Percentiles rank a stretch among this genome's conserved stretches.
phyloP scores from a whole-genome alignment of 1,140 invertebrate species.

The Probaryconus sp. region DNA sequence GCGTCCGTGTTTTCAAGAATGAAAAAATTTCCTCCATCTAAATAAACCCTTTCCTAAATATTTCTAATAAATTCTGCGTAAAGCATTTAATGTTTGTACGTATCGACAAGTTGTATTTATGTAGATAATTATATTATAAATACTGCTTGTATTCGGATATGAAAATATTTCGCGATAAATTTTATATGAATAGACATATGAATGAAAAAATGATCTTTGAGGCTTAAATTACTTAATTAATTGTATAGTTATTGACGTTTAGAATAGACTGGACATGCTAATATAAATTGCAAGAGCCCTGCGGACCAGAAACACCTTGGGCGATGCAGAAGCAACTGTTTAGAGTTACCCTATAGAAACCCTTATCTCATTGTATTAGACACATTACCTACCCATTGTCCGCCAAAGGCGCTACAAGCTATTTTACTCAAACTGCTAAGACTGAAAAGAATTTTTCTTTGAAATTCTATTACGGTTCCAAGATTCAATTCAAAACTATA shows the following conservation, averaged over 20 bases:
- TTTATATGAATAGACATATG: too few relatives aligned
- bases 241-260: constrained; percentile 17
- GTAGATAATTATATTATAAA: too few relatives aligned
- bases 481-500: background rate
- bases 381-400: constrained; percentile 9
- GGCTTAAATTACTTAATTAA: constrained; percentile 13
- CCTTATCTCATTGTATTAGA: constrained; percentile 18
- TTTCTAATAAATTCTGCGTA: too few relatives aligned
- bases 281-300: constrained; percentile 22
- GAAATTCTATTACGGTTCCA: constrained; percentile 4
- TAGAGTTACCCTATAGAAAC: background rate
- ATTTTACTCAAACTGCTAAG: constrained; percentile 2
- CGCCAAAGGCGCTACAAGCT: constrained; percentile 2
- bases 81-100: too few relatives aligned
- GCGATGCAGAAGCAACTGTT: constrained; percentile 17
- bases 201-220: too few relatives aligned
- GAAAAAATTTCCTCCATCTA: too few relatives aligned
- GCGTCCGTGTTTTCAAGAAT: too few relatives aligned
- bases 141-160: background rate
- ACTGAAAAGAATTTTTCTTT: constrained; percentile 4
- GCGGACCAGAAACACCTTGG: constrained; percentile 4
- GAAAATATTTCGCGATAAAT: too few relatives aligned
- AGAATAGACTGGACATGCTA: constrained; percentile 21
- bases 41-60: too few relatives aligned
- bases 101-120: too few relatives aligned